Evolutionary conservation across 2,888 invertebrate genomes (phyloP).

Genomic region (Lymantria dispar): DNA sequence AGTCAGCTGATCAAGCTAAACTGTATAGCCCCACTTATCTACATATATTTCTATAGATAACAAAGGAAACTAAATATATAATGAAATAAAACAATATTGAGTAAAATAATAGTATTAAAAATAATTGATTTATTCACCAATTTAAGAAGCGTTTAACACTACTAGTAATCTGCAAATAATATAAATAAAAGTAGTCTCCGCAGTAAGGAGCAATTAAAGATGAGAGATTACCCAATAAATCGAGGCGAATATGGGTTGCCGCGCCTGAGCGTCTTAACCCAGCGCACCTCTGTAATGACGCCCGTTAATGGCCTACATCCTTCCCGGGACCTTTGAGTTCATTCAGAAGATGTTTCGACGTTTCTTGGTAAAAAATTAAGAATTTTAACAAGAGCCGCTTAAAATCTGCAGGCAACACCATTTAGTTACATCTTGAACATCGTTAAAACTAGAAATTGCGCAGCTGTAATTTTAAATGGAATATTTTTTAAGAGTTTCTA

Average conservation of each 20-base stretch:
- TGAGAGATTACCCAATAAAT: constrained; percentile 51
- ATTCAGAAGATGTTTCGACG: constrained; percentile 46
- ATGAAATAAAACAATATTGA: too few relatives aligned
- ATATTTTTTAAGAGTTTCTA: neutral
- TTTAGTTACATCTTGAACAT: constrained; percentile 4
- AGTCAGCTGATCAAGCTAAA: too few relatives aligned
- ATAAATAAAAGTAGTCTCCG: constrained; percentile 42
- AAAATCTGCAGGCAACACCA: constrained; percentile 17
- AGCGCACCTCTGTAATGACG: constrained; percentile 46
- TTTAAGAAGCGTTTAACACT: constrained; percentile 21
- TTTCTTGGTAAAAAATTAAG: constrained; percentile 33
- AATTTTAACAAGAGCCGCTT: constrained; percentile 30
- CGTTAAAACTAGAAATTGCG: constrained; percentile 1
- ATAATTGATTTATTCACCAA: too few relatives aligned
- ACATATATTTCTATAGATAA: too few relatives aligned
- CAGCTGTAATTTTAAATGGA: neutral
- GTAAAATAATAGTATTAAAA: too few relatives aligned
- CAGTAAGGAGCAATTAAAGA: constrained; percentile 50
- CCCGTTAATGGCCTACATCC: constrained; percentile 68
- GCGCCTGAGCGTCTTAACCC: constrained; percentile 20
- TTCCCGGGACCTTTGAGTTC: constrained; percentile 54
- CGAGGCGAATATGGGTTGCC: constrained; percentile 31
- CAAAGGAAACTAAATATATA: too few relatives aligned
- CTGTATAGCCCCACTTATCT: too few relatives aligned
- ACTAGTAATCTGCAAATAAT: constrained; percentile 43